Evolutionary conservation across 2,113 vertebrate genomes (phyloP), one percentile per base, ranked within the genome.

Genomic region (Podiceps cristatus): DNA sequence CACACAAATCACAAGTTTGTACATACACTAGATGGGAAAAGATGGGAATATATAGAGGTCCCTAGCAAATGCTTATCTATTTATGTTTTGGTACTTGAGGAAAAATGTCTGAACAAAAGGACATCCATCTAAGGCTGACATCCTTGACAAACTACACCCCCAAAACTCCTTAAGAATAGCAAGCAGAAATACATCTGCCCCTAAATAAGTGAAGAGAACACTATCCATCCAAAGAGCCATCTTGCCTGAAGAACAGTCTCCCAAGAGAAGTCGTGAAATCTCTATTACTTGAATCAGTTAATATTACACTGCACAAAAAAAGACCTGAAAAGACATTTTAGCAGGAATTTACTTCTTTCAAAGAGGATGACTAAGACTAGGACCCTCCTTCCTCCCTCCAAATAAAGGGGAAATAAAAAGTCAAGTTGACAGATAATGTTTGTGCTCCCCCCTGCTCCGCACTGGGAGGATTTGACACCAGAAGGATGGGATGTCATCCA

Each of bases 401-500:
- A 45, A 75, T 7, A 73, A 59, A 69, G 14, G 12, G 16, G 53
- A 66, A 52, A 68, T 16, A 64, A 13, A 50, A 75, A 45, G 45
- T 12, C 42, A 42, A 42, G 62, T 16, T 1, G 8, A 71, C 0
- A 40, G 22, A 58, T 15, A 10, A 10, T 8, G 12, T 52, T 50
- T 71, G n/a, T 35, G 47, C n/a, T 85, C 7, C 6, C 7, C 18
- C 10, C 55, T 17, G 16, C 20, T 60, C 15, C 0, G 0, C 13
- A 55, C 10, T 12, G 12, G 20, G 23, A 92, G 29, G 13, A 72
- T n/a, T 37, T 37, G 37, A 37, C 37, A 37, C 37, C 37, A 37
- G 37, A 37, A 37, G 37, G 37, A 37, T 9, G 37, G 37, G 37
- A 37, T 37, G 37, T 37, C 37, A 37, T 37, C 37, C 37, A 37